A percentile compares a stretch with the other conserved stretches of the same genome.
phyloP scores from a whole-genome alignment of 2,888 invertebrate genomes.

The Leptogaster cylindrica region DNA sequence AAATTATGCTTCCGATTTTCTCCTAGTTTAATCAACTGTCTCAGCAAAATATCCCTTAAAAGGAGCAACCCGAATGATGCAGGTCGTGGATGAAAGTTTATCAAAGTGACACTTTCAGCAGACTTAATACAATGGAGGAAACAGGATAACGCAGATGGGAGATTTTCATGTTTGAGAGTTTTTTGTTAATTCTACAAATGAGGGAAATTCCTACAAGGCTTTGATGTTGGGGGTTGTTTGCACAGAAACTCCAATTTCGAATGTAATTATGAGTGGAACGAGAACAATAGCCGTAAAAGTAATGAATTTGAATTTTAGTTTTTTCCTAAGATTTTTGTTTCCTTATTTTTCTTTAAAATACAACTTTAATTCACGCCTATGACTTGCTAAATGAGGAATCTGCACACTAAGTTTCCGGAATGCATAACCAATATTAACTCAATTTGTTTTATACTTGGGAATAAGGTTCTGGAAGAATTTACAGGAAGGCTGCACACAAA shows the following conservation, averaged over 20 bases:
- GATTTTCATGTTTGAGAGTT: too few relatives aligned
- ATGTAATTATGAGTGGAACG: background rate
- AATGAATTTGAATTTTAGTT: too few relatives aligned
- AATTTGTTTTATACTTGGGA: too few relatives aligned
- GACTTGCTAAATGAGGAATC: slow-evolving; percentile 1
- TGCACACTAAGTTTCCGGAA: too few relatives aligned
- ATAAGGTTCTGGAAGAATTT: too few relatives aligned
- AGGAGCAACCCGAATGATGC: background rate
- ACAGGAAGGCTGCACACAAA: too few relatives aligned
- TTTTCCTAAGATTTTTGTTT: background rate
- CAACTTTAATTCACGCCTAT: background rate
- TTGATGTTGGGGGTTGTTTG: too few relatives aligned
- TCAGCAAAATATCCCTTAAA: background rate
- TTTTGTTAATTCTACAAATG: too few relatives aligned
- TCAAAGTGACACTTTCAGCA: slow-evolving; percentile 12
- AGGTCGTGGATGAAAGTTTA: slow-evolving; percentile 10
- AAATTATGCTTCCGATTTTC: slow-evolving; percentile 3
- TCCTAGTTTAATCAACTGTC: slow-evolving; percentile 9
- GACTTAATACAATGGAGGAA: slow-evolving; percentile 11
- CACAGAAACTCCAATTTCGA: background rate
- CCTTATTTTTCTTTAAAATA: background rate
- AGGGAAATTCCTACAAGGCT: too few relatives aligned
- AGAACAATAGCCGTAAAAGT: too few relatives aligned
- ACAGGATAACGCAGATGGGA: too few relatives aligned
- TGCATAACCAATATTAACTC: too few relatives aligned